phyloP scores from a whole-genome alignment of 1,140 invertebrate species.

The Oncopodura yosiiana region DNA sequence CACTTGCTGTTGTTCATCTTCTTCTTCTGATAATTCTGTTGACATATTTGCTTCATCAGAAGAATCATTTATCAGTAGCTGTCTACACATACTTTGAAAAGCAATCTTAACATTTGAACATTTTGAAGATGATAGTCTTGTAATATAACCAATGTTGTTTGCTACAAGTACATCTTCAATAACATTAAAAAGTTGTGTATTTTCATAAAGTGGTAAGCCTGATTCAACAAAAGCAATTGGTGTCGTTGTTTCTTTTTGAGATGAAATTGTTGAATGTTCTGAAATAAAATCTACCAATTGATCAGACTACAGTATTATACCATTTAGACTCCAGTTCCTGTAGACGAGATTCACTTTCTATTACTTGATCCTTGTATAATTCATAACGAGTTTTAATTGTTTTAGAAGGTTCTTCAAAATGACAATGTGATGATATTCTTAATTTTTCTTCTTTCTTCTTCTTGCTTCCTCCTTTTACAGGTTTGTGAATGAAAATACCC shows the following conservation, averaged over 20 bases:
- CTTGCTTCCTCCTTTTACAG: neutral
- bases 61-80: constrained; percentile 7
- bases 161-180: neutral
- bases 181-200: constrained; percentile 5
- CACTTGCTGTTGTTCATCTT: neutral
- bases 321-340: neutral
- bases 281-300: neutral
- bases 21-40: neutral
- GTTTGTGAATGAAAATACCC: no score
- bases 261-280: neutral
- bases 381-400: neutral
- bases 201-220: constrained; percentile 22
- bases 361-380: neutral
- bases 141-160: neutral
- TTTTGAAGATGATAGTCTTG: constrained; percentile 8
- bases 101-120: constrained; percentile 18
- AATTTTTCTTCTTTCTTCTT: neutral
- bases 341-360: neutral
- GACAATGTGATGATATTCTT: no score
- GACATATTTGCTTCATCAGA: neutral
- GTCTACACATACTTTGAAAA: constrained; percentile 22
- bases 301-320: no score
- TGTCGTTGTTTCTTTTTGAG: constrained; percentile 1
- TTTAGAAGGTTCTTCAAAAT: no score
- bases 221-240: constrained; percentile 20